Evolutionary conservation across 2,888 invertebrate species (phyloP).

Genomic region (Alitta virens): DNA sequence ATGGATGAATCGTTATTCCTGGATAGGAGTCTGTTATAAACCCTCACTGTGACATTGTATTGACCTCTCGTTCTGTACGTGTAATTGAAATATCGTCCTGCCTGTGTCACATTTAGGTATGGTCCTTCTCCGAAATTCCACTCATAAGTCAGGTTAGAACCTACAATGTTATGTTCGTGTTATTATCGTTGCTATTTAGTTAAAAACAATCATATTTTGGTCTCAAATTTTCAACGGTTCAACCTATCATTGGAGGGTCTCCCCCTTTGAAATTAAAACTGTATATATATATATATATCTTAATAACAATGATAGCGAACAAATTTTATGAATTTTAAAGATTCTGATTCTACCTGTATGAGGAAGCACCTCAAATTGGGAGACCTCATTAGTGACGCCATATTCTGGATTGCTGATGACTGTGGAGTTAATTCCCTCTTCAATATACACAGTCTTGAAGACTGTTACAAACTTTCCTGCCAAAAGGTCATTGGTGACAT

Average conservation of each 20-base stretch:
- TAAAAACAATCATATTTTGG: no score
- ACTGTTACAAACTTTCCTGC: background rate
- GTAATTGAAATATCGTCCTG: conserved; percentile 18
- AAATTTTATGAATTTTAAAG: no score
- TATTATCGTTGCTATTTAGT: background rate
- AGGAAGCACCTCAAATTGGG: conserved; percentile 29
- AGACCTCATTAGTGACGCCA: conserved; percentile 22
- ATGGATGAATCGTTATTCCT: conserved; percentile 33
- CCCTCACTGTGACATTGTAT: conserved; percentile 37
- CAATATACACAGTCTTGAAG: conserved; percentile 1
- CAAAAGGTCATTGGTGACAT: conserved; percentile 6
- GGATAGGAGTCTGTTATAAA: conserved; percentile 31
- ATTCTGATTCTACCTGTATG: conserved; percentile 51
- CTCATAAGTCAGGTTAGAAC: conserved; percentile 39
- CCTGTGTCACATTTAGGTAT: conserved; percentile 14
- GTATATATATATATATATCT: no score
- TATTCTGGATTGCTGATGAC: conserved; percentile 29
- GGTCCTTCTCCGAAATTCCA: conserved; percentile 49
- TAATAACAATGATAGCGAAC: no score
- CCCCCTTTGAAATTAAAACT: no score
- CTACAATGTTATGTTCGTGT: conserved; percentile 26
- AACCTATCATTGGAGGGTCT: no score
- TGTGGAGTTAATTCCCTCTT: conserved; percentile 43
- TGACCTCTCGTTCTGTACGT: conserved; percentile 31
- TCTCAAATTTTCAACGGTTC: no score